A percentile compares a stretch with the other conserved stretches of the same genome.
Conservation (phyloP, 2,113 vertebrate species). For the Actenoides lindsayi region DNA sequence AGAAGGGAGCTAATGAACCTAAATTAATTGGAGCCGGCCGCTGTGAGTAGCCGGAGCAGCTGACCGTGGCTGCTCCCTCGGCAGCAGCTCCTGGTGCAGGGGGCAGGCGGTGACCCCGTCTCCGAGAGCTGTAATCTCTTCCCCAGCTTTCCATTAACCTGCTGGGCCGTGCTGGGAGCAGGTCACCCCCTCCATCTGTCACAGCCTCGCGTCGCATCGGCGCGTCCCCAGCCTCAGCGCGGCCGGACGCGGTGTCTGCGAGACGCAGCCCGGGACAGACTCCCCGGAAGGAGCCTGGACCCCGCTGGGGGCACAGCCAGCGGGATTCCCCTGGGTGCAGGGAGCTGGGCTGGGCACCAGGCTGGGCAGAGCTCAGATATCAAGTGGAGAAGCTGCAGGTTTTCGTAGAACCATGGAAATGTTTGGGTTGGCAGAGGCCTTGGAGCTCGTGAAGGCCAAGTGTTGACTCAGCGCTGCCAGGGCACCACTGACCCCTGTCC, state of each 20-base stretch:
- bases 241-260: rapidly evolving
- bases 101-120: background rate
- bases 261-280: background rate
- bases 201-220: rapidly evolving
- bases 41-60: background rate
- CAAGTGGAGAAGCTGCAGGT: background rate
- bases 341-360: background rate
- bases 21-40: background rate
- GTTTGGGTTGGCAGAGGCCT: too few species aligned
- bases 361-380: rapidly evolving
- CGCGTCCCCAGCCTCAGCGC: background rate
- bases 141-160: background rate
- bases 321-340: rapidly evolving
- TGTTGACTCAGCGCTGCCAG: background rate
- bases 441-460: background rate
- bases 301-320: background rate
- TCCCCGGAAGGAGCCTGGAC: background rate
- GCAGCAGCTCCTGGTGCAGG: background rate
- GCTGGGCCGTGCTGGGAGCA: background rate
- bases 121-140: background rate
- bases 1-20: background rate
- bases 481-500: background rate
- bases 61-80: background rate
- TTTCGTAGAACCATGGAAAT: too few species aligned
- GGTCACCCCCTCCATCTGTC: background rate